Evolutionary conservation across 2,888 invertebrate species (phyloP), one percentile per base, ranked within the genome.

Genomic region (Eustalomyia histrio): DNA sequence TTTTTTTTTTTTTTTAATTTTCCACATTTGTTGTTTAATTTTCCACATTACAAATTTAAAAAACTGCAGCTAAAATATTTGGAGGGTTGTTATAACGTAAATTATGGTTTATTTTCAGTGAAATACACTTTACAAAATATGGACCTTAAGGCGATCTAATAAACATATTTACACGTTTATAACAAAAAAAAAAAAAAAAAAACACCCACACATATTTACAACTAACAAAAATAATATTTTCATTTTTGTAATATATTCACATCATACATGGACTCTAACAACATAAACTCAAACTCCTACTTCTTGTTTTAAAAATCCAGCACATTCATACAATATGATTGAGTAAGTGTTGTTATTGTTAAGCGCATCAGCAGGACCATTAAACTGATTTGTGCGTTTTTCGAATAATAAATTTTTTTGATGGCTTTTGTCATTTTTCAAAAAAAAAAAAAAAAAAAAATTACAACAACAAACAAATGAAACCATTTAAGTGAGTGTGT

Each of bases 371-470:
- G 65, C 69, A 79, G 71, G 74, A 69, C 79, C 76, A 83, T 80
- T 83, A 80, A 79, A 83, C 80, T 83, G 82, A 83, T 83, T 83
- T 83, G 80, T 83, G 76, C 79, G 75, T 75, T 83, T 82, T 78
- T 67, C 58, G 76, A 76, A 83, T 83, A 80, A 83, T 80, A 76
- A 80, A 83, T 83, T 74, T 75, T 65, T 75, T 43, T 71, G 60
- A 79, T 79, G 65, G 75, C 75, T 75, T 55, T 60, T 79, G 71
- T 47, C 58, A 74, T 69, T 60, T 79, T 69, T 57, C 21, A 52
- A 39, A 55, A 47, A 52, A 33, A 55, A 76, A 21, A 21, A 33
- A 61, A 3, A 29, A 6, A 29, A 4, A 6, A 29, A 7, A 29
- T 16, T 64, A 64, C 29, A 35, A 65, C 50, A 71, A 33, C 43